Evolutionary conservation across 2,797 vertebrate species (phyloP).

Genomic region (Enteromius trimaculatus): DNA sequence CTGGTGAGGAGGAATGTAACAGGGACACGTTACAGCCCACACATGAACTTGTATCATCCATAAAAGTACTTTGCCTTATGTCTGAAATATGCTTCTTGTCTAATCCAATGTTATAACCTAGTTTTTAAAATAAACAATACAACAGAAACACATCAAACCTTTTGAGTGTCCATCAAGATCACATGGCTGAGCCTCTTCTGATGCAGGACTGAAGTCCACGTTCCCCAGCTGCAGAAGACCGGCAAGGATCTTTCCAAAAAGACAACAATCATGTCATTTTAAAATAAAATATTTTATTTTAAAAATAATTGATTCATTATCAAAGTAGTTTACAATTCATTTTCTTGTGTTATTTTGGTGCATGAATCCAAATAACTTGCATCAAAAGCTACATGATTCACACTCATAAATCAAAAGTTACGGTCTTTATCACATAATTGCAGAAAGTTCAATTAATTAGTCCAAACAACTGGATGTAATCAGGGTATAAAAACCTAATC

Average conservation of each 20-base stretch:
- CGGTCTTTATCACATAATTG: background rate
- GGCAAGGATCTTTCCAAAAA: constrained; percentile 81
- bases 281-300: background rate
- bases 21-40: background rate
- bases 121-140: background rate
- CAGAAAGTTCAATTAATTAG: background rate
- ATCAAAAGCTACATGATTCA: background rate
- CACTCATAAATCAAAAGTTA: background rate
- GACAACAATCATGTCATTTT: background rate
- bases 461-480: background rate
- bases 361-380: background rate
- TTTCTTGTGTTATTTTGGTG: background rate
- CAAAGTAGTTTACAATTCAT: background rate
- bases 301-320: background rate
- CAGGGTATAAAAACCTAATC: background rate
- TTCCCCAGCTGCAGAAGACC: constrained; percentile 93
- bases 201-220: constrained; percentile 77
- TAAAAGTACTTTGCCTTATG: background rate
- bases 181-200: constrained; percentile 87
- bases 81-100: background rate
- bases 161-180: constrained; percentile 74
- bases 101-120: background rate
- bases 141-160: constrained; percentile 71
- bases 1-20: background rate
- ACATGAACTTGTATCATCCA: background rate